A percentile compares a stretch with the other conserved stretches of the same genome.
Evolutionary conservation across 2,113 vertebrate species (phyloP).

Genomic region (Actinemys pallida): DNA sequence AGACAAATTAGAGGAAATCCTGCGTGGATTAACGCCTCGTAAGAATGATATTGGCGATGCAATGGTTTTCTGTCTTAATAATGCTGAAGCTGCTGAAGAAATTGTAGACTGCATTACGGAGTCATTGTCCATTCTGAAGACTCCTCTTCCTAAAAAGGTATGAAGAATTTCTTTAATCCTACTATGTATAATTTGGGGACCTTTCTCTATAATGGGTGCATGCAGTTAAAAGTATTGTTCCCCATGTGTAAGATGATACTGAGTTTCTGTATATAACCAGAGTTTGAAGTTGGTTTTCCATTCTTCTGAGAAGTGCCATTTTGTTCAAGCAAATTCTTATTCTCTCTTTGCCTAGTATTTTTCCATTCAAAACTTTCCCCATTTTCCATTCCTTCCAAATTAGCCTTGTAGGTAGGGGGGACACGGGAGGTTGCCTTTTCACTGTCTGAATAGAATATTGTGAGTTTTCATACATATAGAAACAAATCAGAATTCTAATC

Average conservation of each 20-base stretch:
- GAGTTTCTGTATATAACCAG: accelerated
- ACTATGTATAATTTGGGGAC: background rate
- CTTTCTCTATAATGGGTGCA: background rate
- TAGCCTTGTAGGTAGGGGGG: background rate
- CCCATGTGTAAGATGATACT: background rate
- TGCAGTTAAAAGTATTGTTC: background rate
- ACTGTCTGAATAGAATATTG: background rate
- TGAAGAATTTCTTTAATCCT: background rate
- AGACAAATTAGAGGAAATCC: constrained; percentile 96
- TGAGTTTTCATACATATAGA: background rate
- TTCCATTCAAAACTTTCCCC: background rate
- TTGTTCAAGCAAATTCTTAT: background rate
- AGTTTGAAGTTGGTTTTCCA: background rate
- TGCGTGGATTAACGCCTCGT: constrained; percentile 92
- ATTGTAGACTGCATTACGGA: constrained; percentile 97
- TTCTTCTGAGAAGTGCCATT: background rate
- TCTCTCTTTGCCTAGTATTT: background rate
- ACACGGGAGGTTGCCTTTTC: background rate
- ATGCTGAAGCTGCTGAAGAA: constrained; percentile 98
- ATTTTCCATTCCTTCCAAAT: background rate
- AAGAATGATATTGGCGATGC: constrained; percentile 95
- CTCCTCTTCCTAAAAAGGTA: constrained; percentile 98
- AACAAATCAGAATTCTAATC: background rate
- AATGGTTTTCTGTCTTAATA: constrained; percentile 97
- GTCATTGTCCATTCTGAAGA: constrained; percentile 97